These are phyloP conservation scores for Lepidocyrtoides sp. DNA, from an alignment of 2,888 invertebrate species.

Conservation along the genomic window DNA sequence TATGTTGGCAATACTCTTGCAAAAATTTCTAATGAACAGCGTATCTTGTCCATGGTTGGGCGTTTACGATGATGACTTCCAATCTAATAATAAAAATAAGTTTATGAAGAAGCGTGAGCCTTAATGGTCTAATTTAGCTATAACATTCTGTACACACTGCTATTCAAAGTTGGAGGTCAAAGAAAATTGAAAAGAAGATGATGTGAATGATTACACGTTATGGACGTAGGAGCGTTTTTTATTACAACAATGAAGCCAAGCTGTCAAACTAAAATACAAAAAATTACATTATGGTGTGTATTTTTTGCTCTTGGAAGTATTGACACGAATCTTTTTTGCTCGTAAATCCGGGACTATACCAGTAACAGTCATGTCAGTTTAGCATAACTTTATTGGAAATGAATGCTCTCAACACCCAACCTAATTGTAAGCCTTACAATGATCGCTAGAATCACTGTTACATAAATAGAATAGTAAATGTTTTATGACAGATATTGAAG, in stretches of 20 bases:
- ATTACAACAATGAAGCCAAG: neutral
- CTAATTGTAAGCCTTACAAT: neutral
- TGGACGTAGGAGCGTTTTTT: too few relatives aligned
- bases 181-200: conserved; percentile 4
- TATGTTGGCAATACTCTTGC: too few relatives aligned
- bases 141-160: too few relatives aligned
- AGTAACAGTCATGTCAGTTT: neutral
- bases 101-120: too few relatives aligned
- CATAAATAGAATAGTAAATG: neutral
- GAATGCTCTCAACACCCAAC: neutral
- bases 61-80: too few relatives aligned
- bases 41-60: too few relatives aligned
- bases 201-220: neutral
- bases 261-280: neutral
- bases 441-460: neutral
- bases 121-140: too few relatives aligned
- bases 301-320: too few relatives aligned
- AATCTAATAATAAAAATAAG: too few relatives aligned
- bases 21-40: too few relatives aligned
- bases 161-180: neutral
- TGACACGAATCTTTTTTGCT: conserved; percentile 19
- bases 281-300: too few relatives aligned
- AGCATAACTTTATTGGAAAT: too few relatives aligned
- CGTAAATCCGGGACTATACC: conserved; percentile 46
- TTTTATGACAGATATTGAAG: neutral